A percentile compares a stretch with the other conserved stretches of the same genome.
Evolutionary conservation across 64 coral and sea anemone species (phyloP).

Genomic region (Catalaphyllia jardinei): DNA sequence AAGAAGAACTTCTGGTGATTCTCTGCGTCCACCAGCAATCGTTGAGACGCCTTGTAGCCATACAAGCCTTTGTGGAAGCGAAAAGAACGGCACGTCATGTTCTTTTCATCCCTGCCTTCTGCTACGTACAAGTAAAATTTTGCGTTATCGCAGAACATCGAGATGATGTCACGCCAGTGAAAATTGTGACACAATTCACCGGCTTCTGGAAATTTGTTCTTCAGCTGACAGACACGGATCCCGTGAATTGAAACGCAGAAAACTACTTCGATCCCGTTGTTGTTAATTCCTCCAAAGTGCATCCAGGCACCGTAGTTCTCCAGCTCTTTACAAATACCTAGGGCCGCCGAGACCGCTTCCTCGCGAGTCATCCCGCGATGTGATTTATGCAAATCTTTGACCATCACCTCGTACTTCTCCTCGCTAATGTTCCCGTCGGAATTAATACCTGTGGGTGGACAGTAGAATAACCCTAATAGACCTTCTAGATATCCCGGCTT

Average conservation of each 20-base stretch:
- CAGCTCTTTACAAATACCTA: slow-evolving; percentile 58
- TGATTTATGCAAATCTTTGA: slow-evolving; percentile 76
- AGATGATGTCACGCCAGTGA: slow-evolving; percentile 59
- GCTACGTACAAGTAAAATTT: slow-evolving; percentile 55
- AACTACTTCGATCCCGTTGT: slow-evolving; percentile 38
- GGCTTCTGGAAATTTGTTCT: slow-evolving; percentile 59
- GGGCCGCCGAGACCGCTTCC: slow-evolving; percentile 46
- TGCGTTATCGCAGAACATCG: slow-evolving; percentile 64
- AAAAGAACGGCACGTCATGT: slow-evolving; percentile 26
- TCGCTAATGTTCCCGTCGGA: slow-evolving; percentile 65
- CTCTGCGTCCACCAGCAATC: slow-evolving; percentile 46
- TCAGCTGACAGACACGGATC: slow-evolving; percentile 58
- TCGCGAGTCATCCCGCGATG: slow-evolving; percentile 73
- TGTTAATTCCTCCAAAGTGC: slow-evolving; percentile 65
- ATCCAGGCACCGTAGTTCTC: slow-evolving; percentile 56
- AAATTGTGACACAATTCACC: slow-evolving; percentile 62
- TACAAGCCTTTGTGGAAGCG: slow-evolving; percentile 81
- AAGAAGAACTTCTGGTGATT: slow-evolving; percentile 71
- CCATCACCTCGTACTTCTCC: slow-evolving; percentile 73
- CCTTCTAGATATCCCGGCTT: slow-evolving; percentile 76
- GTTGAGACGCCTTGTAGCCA: slow-evolving; percentile 61
- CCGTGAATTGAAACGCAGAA: slow-evolving; percentile 60
- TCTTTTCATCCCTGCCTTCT: background rate
- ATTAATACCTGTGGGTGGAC: slow-evolving; percentile 72
- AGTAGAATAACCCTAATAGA: slow-evolving; percentile 69